Conservation (phyloP, 2,797 vertebrate genomes). For the Harpagifer antarcticus region DNA sequence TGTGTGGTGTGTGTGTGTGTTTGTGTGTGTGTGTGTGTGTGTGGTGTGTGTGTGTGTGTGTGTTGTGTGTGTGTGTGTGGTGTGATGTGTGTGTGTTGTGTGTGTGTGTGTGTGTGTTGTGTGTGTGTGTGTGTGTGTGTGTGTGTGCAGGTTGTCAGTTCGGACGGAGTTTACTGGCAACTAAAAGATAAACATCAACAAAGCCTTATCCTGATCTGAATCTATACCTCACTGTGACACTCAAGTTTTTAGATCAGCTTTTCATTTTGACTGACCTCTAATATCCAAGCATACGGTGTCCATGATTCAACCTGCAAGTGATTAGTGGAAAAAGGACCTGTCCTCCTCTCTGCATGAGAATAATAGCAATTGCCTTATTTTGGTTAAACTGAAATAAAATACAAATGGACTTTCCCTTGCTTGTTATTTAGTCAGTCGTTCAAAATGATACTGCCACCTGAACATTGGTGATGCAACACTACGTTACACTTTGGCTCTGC, state of each 20-base stretch:
- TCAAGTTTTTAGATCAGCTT: too few relatives aligned
- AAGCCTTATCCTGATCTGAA: neutral
- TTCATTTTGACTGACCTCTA: too few relatives aligned
- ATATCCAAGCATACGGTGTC: neutral
- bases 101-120: too few relatives aligned
- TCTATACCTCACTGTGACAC: neutral
- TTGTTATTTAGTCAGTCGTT: neutral
- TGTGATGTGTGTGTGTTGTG: too few relatives aligned
- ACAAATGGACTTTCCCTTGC: neutral
- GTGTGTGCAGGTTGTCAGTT: too few relatives aligned
- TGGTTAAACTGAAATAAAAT: neutral
- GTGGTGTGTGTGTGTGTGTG: too few relatives aligned
- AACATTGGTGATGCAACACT: neutral
- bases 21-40: too few relatives aligned
- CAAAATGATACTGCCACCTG: neutral
- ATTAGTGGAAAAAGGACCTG: neutral
- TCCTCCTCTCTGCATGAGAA: neutral
- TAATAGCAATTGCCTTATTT: neutral
- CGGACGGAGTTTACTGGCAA: neutral
- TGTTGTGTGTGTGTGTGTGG: too few relatives aligned
- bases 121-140: too few relatives aligned
- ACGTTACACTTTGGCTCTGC: neutral
- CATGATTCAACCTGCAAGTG: neutral
- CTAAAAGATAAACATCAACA: neutral
- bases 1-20: too few relatives aligned